Conservation (phyloP, 2,113 vertebrate species). For the Anseranas semipalmata region DNA sequence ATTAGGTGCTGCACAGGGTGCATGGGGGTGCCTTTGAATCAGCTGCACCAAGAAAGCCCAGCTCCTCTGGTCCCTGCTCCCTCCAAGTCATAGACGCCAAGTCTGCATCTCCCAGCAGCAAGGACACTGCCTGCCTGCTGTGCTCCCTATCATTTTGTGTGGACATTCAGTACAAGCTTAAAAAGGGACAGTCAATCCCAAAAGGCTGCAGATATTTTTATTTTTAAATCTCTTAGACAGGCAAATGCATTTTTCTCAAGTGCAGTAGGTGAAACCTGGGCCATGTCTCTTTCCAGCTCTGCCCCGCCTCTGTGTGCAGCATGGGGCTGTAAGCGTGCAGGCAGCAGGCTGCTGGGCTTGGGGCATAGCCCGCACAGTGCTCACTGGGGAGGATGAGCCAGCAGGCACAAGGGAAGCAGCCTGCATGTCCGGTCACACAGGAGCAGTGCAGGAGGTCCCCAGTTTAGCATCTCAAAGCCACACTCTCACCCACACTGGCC, state of each 20-base stretch:
- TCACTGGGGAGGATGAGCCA: background rate
- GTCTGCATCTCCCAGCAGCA: background rate
- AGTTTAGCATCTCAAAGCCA: background rate
- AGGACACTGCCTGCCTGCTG: background rate
- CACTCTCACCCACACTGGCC: background rate
- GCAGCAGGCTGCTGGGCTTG: background rate
- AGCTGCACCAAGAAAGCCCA: background rate
- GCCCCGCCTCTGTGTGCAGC: background rate
- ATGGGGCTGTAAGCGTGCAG: background rate
- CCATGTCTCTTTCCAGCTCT: accelerated
- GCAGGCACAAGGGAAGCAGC: background rate
- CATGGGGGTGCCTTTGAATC: background rate
- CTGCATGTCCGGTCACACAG: accelerated
- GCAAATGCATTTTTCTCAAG: background rate
- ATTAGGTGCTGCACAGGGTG: background rate
- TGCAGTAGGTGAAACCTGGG: background rate
- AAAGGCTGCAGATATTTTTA: background rate
- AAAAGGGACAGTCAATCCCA: background rate
- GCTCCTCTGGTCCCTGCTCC: background rate
- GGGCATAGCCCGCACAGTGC: accelerated
- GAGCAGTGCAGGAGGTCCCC: background rate
- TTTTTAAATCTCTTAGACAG: background rate
- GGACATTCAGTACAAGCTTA: background rate
- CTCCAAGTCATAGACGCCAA: background rate
- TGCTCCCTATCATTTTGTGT: background rate